These are phyloP conservation scores for Sphaerodactylus townsendi DNA, from an alignment of 2,113 vertebrate genomes.

Conservation along the genomic window DNA sequence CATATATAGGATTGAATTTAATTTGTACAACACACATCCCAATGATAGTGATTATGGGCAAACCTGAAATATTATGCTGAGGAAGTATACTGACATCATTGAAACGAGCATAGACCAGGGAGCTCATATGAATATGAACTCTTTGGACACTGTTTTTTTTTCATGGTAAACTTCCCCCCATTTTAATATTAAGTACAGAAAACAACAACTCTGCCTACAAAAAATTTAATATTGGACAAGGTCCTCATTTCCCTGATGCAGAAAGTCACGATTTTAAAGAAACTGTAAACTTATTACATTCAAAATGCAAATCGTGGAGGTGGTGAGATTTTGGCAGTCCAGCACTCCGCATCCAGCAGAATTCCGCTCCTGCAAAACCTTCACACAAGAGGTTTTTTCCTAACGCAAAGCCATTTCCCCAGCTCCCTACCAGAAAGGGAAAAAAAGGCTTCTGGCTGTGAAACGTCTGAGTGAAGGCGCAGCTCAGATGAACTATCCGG, in stretches of 20 bases:
- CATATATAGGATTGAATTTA: too few species aligned
- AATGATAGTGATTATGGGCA: too few species aligned
- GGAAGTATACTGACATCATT: too few species aligned
- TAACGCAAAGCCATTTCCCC: not conserved
- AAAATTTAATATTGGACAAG: conserved; percentile 74
- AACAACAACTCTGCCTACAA: conserved; percentile 66
- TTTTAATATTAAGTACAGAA: conserved; percentile 52
- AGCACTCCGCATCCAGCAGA: conserved; percentile 56
- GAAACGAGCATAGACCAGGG: too few species aligned
- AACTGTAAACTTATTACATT: conserved; percentile 83
- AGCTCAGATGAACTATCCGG: conserved; percentile 86
- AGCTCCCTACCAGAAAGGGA: conserved; percentile 88
- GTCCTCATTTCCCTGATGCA: conserved; percentile 75
- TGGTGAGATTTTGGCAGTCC: conserved; percentile 67
- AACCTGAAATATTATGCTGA: too few species aligned
- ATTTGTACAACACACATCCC: too few species aligned
- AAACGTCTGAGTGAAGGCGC: conserved; percentile 93
- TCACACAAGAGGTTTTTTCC: conserved; percentile 43
- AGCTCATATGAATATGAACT: too few species aligned
- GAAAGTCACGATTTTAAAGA: conserved; percentile 76
- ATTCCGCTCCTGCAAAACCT: conserved; percentile 52
- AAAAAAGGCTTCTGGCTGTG: conserved; percentile 96
- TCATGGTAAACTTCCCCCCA: conserved; percentile 63
- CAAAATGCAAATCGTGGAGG: conserved; percentile 68
- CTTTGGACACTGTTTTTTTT: too few species aligned